Base-by-base conservation (phyloP, 1,140 invertebrate species). In the Atta texana region DNA sequence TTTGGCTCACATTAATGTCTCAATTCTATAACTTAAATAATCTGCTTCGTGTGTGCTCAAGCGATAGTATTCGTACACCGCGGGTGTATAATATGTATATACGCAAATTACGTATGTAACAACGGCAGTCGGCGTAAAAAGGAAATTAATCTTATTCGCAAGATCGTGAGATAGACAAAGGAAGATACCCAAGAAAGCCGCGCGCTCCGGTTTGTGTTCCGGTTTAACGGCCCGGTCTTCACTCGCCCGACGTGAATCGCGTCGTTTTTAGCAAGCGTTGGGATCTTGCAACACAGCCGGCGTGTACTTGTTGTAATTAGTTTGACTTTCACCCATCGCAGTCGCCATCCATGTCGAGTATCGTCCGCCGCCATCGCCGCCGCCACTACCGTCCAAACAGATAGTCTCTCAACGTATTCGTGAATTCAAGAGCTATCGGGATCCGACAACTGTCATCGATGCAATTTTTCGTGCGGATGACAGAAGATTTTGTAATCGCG, bases 311-410 rank as follows among this genome's bases (percentile, higher is more conserved):
- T 24, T 53, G 80, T 84, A 84, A 84, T 84, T 84, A 84, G 80
- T 84, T 84, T 84, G 80, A 84, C 80, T 84, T 84, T 84, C 69
- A 84, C 80, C 80, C 28, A 75, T 84, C 80, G 80, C 31, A 66
- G 53, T 55, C 80, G 53, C 53, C 49, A 12, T 80, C 63, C 64
- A 53, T 68, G 44, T 78, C 76, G 75, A 39, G 39, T 55, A 7
- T 18, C 53, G 71, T 74, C 51, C 71, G 63, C 8, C 31, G 12
- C 10, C 51, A 12, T 18, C 18, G 21, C 24, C 10, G 71, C 24
- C 44, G 24, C 2, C 69, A 21, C 21, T 24, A 10, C 28, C 51
- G 18, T 72, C 49, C 71, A 31, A 28, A 71, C 31, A 1, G 64
- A 68, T 21, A 10, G n/a, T 68, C 34, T 44, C 31, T 71, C 44